phyloP scores from a whole-genome alignment of 2,113 vertebrate species.

The Spermophilus dauricus region DNA sequence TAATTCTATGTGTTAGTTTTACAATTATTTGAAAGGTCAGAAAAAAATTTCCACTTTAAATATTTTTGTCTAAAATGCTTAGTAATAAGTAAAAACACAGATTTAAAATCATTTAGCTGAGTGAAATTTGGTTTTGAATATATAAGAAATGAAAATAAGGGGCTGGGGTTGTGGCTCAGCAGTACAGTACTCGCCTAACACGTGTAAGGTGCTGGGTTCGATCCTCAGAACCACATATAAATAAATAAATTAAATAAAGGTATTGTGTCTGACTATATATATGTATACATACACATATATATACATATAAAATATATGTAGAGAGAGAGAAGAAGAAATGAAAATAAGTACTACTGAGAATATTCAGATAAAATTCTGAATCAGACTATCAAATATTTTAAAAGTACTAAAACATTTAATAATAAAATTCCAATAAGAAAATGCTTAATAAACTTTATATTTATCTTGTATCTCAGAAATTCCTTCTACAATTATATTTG shows the following conservation, averaged over 20 bases:
- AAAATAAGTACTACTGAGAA: not conserved
- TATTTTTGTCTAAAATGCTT: not conserved
- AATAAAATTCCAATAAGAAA: constrained; percentile 21
- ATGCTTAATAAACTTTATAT: constrained; percentile 1
- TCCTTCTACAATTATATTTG: not conserved
- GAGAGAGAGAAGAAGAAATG: not conserved
- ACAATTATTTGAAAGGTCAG: not conserved
- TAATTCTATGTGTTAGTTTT: not conserved
- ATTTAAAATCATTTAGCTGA: constrained; percentile 1
- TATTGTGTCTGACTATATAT: too few species aligned
- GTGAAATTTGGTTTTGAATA: not conserved
- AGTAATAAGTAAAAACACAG: not conserved
- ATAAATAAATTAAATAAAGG: too few species aligned
- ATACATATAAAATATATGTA: too few species aligned
- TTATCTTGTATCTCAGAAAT: not conserved
- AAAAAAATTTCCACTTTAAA: not conserved
- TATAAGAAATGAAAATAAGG: not conserved
- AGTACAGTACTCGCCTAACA: too few species aligned
- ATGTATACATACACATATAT: too few species aligned
- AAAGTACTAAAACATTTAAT: not conserved
- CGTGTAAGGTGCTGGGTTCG: too few species aligned
- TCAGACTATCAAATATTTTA: too few species aligned
- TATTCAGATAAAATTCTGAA: not conserved
- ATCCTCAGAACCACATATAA: too few species aligned
- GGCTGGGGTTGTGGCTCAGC: too few species aligned